Percentiles rank a stretch among this genome's conserved stretches.
These are phyloP conservation scores for Brachyistius frenatus DNA, from an alignment of 2,113 vertebrate genomes.

Conservation along the genomic window DNA sequence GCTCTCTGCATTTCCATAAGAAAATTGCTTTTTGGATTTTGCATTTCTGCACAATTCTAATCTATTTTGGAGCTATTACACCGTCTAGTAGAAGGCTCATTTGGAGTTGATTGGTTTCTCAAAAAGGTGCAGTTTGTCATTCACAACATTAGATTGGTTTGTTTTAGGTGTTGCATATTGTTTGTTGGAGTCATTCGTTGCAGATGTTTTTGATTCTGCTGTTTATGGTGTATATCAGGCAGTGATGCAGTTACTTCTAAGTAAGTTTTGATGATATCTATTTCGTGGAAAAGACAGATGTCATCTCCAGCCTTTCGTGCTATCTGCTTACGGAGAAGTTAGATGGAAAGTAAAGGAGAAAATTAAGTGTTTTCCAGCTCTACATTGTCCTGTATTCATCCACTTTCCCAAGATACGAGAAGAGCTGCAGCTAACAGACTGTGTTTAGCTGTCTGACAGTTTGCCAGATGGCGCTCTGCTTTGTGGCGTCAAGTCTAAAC, in stretches of 20 bases:
- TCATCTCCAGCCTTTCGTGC: too few relatives aligned
- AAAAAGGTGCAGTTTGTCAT: neutral
- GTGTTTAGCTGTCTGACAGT: slow-evolving; percentile 57
- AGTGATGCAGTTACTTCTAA: neutral
- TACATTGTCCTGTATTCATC: neutral
- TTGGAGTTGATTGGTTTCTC: slow-evolving; percentile 24
- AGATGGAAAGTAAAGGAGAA: neutral
- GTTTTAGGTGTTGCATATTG: slow-evolving; percentile 1
- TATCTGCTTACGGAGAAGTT: neutral
- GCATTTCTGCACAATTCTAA: slow-evolving; percentile 37
- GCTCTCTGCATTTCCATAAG: slow-evolving; percentile 39
- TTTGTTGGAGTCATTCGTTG: neutral
- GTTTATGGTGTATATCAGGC: neutral
- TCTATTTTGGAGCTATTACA: slow-evolving; percentile 21
- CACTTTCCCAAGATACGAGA: slow-evolving; percentile 28
- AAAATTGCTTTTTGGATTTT: slow-evolving; percentile 36
- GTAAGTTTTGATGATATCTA: neutral
- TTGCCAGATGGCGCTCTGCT: slow-evolving; percentile 75
- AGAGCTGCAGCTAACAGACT: slow-evolving; percentile 39
- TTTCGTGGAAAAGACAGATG: neutral
- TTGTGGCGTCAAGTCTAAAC: slow-evolving; percentile 76
- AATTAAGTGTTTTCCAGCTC: slow-evolving; percentile 6
- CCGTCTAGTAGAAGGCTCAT: slow-evolving; percentile 7
- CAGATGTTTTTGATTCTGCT: neutral
- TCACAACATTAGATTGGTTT: neutral